Evolutionary conservation across 2,888 invertebrate genomes (phyloP).

Genomic region (Oasisia sp.): DNA sequence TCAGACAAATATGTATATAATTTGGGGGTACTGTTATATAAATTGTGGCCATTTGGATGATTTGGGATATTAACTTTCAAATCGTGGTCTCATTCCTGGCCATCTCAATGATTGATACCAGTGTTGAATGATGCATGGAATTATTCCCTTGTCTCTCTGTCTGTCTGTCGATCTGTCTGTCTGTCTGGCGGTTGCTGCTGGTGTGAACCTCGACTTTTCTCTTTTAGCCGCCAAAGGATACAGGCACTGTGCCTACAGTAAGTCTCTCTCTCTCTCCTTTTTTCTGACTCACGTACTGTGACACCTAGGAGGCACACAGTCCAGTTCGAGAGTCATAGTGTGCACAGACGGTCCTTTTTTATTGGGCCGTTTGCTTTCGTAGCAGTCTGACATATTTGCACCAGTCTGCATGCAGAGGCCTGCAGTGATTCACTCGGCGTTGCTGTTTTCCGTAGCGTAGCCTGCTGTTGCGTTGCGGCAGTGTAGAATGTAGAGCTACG

Average conservation of each 20-base stretch:
- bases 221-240: conserved; percentile 17
- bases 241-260: conserved; percentile 9
- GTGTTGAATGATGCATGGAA: not conserved
- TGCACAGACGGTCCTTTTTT: not conserved
- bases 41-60: too few relatives aligned
- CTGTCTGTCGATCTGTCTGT: not conserved
- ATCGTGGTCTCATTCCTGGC: not conserved
- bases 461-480: not conserved
- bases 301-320: not conserved
- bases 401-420: not conserved
- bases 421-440: not conserved
- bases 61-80: not conserved
- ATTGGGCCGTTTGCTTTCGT: not conserved
- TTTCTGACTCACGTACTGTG: not conserved
- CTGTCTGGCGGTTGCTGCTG: not conserved
- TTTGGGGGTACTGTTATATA: too few relatives aligned
- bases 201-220: conserved; percentile 6
- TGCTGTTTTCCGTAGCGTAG: not conserved
- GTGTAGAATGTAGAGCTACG: not conserved
- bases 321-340: not conserved
- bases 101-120: not conserved
- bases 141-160: not conserved
- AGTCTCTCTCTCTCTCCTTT: not conserved
- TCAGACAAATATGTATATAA: too few relatives aligned
- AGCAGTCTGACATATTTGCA: not conserved